Base-by-base conservation (phyloP, 37 sponge, comb jelly and placozoan genomes). In the Agelas oroides region DNA sequence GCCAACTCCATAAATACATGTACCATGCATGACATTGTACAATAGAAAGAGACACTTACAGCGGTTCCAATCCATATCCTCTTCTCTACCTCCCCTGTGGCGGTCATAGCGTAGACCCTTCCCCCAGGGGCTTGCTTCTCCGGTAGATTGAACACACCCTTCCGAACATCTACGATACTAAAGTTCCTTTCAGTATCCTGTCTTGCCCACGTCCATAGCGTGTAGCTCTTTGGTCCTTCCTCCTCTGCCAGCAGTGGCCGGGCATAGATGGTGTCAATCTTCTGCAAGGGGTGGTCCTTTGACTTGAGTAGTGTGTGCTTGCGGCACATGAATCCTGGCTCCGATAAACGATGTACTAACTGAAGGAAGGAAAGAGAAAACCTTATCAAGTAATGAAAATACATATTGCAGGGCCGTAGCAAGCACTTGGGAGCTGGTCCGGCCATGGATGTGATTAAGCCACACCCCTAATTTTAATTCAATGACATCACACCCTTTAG, bases 51-150 rank as follows among this genome's bases (percentile, higher is more conserved):
- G 14, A 55, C 76, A 57, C 57, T 87, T 23, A 94, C 94, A 73
- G 94, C 77, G 53, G 94, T 94, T 31, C 91, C 91, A 19, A 87
- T 84, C 94, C 94, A 94, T 16, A 94, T 78, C 39, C 94, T 82
- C 65, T 90, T 94, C 69, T 94, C 84, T 20, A 90, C 81, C 61
- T 94, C 94, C 31, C 94, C 94, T 57, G 94, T 94, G 63, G 94
- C 73, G 0, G 94, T 87, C 94, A 94, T 94, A 65, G 85, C 68
- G 79, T 84, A 94, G 31, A 94, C 94, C 35, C 94, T 73, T 23
- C 94, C 94, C 2, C 94, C 94, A 18, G 81, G 81, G 30, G 87
- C 87, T 5, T 16, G 59, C 76, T 87, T 94, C 70, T 94, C 90
- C 18, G 86, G 90, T 0, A 90, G 64, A 18, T 70, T 84, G 73